Conservation (phyloP, 2,113 vertebrate genomes). For the cattle (Bos taurus) region DNA sequence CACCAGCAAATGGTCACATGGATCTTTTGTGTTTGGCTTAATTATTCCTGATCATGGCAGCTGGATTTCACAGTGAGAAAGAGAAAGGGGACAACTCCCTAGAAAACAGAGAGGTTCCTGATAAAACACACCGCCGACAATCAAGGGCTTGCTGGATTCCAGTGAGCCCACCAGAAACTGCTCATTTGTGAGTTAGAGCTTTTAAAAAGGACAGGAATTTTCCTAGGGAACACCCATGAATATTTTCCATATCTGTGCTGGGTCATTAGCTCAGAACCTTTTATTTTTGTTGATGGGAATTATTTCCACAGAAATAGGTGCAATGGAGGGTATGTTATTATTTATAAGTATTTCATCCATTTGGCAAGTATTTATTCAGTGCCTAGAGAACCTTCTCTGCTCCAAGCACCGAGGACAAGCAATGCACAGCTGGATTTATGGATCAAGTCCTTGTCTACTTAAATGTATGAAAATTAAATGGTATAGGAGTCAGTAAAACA, state of each 20-base stretch:
- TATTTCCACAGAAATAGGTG: conserved; percentile 45
- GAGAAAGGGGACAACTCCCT: not conserved
- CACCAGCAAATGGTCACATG: not conserved
- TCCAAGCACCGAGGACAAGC: not conserved
- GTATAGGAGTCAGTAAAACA: not conserved
- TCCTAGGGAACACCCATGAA: conserved; percentile 69
- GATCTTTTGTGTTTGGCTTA: conserved; percentile 24
- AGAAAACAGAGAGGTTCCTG: not conserved
- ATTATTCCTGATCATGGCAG: not conserved
- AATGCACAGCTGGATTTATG: too few relatives aligned
- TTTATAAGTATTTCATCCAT: not conserved
- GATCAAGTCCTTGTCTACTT: not conserved
- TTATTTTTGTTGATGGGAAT: conserved; percentile 54
- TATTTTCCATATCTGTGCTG: conserved; percentile 59
- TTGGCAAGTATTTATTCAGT: not conserved
- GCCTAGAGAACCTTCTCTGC: not conserved
- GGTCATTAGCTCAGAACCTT: conserved; percentile 32
- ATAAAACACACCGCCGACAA: not conserved
- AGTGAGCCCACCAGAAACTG: not conserved
- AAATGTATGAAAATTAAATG: not conserved
- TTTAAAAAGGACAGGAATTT: conserved; percentile 50
- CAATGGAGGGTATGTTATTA: not conserved
- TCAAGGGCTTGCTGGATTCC: not conserved
- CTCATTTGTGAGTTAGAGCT: conserved; percentile 33
- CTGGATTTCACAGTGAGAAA: not conserved